Evolutionary conservation across 1,140 invertebrate species (phyloP), one percentile per base, ranked within the genome.

Genomic region (Drosophila truncata): DNA sequence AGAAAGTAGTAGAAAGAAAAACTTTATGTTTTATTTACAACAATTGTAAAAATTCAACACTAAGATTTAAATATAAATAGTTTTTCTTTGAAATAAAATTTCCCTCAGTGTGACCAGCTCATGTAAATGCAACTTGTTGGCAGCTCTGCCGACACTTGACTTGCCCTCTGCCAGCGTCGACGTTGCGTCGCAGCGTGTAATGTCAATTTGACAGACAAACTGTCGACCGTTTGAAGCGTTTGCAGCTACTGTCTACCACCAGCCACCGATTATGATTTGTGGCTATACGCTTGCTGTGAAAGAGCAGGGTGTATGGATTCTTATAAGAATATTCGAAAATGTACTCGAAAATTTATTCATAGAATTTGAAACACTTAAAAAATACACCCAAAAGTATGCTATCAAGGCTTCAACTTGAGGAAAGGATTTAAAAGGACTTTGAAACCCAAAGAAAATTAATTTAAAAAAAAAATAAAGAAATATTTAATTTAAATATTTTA

Each of bases 151-250:
- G 47, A 18, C 76, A 78, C 76, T 78, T 78, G 76, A 78, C 58
- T 72, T 62, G 37, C 44, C 57, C 55, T 50, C 47, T 57, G 74
- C 41, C 44, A 16, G 66, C 69, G 18, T 59, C 35, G 52, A 65
- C 29, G 69, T 31, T 10, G 78, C 77, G 25, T 65, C 65, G 85
- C 85, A 72, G 71, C 72, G 70, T 78, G 78, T 65, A 91, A 91
- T 91, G 87, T 91, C 87, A 91, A 91, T 91, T 84, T 91, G 87
- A 91, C 87, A 91, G 87, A 91, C 87, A 91, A 84, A 79, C 87
- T 91, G 87, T 91, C 87, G 87, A 91, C 87, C 80, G 78, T 87
- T 91, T 87, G 83, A 91, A 84, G 87, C 83, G 77, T 66, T 84
- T 87, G 79, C 80, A 91, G 87, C 87, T 91, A 91, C 87, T 87